Percentiles rank a stretch among this genome's conserved stretches.
These are phyloP conservation scores for Leucoma salicis DNA, from an alignment of 2,888 invertebrate species.

Conservation along the genomic window DNA sequence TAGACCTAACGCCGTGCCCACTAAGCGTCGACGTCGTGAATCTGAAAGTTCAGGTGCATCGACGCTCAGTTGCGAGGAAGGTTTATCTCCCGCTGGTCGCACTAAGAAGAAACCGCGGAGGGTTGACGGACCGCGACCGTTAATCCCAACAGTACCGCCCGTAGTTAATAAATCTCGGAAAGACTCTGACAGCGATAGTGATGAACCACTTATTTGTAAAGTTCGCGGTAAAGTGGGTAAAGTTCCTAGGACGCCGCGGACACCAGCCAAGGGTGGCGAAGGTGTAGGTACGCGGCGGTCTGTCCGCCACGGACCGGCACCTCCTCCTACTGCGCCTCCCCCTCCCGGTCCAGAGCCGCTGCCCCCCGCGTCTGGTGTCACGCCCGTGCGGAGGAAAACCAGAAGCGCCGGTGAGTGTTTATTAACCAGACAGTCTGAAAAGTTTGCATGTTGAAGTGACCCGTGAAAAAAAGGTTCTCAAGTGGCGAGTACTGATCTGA, in stretches of 20 bases:
- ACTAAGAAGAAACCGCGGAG: constrained; percentile 67
- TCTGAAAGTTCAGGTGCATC: constrained; percentile 88
- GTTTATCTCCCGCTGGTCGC: constrained; percentile 58
- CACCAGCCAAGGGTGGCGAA: constrained; percentile 47
- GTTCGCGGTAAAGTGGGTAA: constrained; percentile 74
- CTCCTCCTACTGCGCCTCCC: constrained; percentile 47
- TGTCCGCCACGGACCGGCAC: constrained; percentile 70
- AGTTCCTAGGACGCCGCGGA: constrained; percentile 27
- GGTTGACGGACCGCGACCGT: constrained; percentile 70
- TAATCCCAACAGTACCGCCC: constrained; percentile 69
- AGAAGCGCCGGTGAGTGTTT: constrained; percentile 85
- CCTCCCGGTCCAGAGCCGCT: constrained; percentile 41
- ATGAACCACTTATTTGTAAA: constrained; percentile 90
- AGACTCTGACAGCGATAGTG: constrained; percentile 89
- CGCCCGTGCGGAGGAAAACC: constrained; percentile 82
- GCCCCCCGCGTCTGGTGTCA: constrained; percentile 37
- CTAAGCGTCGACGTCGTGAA: constrained; percentile 89
- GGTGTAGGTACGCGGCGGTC: constrained; percentile 82
- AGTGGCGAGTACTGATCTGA: too few species aligned
- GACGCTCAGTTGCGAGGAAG: constrained; percentile 83
- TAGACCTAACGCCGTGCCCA: constrained; percentile 69
- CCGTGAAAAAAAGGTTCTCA: too few species aligned
- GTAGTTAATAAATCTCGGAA: constrained; percentile 79
- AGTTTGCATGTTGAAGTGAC: too few species aligned
- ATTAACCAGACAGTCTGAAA: too few species aligned